A percentile compares a stretch with the other conserved stretches of the same genome.
phyloP scores from a whole-genome alignment of 2,113 vertebrate genomes.

The Scytalopus superciliaris region DNA sequence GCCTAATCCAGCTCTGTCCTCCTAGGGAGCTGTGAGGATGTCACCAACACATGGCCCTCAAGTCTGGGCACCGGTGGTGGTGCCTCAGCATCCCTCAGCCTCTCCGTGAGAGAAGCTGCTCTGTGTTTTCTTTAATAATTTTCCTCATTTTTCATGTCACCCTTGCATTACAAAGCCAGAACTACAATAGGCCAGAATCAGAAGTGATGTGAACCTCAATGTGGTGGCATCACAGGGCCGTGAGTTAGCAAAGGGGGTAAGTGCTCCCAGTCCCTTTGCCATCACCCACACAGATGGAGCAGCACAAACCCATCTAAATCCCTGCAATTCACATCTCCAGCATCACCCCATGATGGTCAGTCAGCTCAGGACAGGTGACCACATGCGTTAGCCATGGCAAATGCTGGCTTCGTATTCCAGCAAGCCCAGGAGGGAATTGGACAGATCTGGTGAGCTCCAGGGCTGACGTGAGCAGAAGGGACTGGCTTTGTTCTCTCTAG shows the following conservation, averaged over 20 bases:
- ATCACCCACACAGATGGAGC: accelerated
- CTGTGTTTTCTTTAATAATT: not conserved
- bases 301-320: not conserved
- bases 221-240: not conserved
- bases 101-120: not conserved
- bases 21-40: accelerated
- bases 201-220: accelerated
- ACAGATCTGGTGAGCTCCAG: not conserved
- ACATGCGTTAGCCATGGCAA: not conserved
- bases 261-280: not conserved
- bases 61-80: accelerated
- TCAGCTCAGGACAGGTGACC: not conserved
- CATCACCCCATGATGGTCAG: accelerated
- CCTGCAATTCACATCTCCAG: accelerated
- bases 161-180: not conserved
- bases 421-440: not conserved
- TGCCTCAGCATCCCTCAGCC: not conserved
- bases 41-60: accelerated
- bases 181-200: not conserved
- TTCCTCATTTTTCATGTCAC: not conserved
- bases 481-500: not conserved
- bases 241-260: accelerated
- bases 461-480: not conserved
- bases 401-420: accelerated
- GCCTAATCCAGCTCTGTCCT: not conserved